Percentiles rank a stretch among this genome's conserved stretches.
These are phyloP conservation scores for Thalassarche chlororhynchos DNA, from an alignment of 2,113 vertebrate genomes.

Conservation along the genomic window DNA sequence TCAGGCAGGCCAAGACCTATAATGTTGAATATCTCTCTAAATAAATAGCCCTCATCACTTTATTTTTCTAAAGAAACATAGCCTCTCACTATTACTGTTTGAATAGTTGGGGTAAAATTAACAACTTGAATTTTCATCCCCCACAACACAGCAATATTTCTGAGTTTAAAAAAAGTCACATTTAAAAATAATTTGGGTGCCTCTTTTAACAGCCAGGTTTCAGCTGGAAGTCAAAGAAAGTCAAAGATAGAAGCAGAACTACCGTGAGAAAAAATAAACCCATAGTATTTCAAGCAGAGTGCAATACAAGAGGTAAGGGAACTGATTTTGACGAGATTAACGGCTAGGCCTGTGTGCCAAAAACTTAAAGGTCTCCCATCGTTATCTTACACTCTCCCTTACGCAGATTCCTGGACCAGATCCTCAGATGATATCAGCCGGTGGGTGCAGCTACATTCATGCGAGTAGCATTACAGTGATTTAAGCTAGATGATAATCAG, in stretches of 20 bases:
- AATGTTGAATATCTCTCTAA: background rate
- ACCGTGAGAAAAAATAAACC: conserved; percentile 18
- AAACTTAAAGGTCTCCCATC: conserved; percentile 21
- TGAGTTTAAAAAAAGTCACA: background rate
- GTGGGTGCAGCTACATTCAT: conserved; percentile 47
- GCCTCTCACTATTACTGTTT: background rate
- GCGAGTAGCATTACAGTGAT: background rate
- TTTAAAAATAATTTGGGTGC: background rate
- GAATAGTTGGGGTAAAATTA: background rate
- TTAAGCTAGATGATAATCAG: conserved; percentile 53
- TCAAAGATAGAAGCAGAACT: background rate
- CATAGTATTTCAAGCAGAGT: background rate
- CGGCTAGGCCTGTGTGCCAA: conserved; percentile 22
- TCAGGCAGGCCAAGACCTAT: background rate
- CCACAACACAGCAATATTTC: background rate
- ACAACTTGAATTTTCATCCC: background rate
- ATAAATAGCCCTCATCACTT: background rate
- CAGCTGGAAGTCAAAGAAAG: background rate
- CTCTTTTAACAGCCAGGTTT: background rate
- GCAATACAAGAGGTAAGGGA: background rate
- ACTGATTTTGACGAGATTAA: background rate
- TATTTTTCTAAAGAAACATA: background rate
- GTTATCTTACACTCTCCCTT: conserved; percentile 28
- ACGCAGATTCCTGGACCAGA: conserved; percentile 29
- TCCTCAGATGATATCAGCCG: conserved; percentile 52